These are phyloP conservation scores for Rhingia rostrata DNA, from an alignment of 2,888 invertebrate species.

Conservation along the genomic window DNA sequence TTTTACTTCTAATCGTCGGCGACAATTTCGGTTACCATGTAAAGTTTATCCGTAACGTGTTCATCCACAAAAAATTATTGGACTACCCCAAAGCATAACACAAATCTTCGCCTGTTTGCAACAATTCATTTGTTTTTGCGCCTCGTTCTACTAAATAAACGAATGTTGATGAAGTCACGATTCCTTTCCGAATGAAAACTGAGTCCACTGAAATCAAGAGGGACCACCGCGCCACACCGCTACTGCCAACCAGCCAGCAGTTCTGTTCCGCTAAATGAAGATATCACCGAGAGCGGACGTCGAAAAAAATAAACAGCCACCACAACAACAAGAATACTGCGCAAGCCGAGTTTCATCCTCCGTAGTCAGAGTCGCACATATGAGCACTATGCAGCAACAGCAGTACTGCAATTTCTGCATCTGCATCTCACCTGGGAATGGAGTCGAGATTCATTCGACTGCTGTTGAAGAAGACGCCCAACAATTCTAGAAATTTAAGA, in stretches of 20 bases:
- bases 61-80: constrained; percentile 9
- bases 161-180: constrained; percentile 73
- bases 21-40: too few species aligned
- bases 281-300: constrained; percentile 66
- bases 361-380: constrained; percentile 15
- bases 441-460: constrained; percentile 42
- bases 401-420: constrained; percentile 38
- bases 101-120: constrained; percentile 57
- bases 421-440: constrained; percentile 54
- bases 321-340: background rate
- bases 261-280: constrained; percentile 69
- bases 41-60: constrained; percentile 24
- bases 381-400: constrained; percentile 12
- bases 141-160: constrained; percentile 66
- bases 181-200: constrained; percentile 66
- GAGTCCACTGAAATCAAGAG: constrained; percentile 50
- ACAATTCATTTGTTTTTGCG: constrained; percentile 61
- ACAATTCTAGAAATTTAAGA: constrained; percentile 71
- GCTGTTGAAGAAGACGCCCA: constrained; percentile 45
- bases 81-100: constrained; percentile 47
- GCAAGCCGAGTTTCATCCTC: constrained; percentile 50
- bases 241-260: constrained; percentile 26
- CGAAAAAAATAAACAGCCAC: constrained; percentile 22
- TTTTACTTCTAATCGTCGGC: too few species aligned
- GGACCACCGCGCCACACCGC: constrained; percentile 46